These are phyloP conservation scores for Protodeltote pygarga DNA, from an alignment of 2,888 invertebrate genomes.

Conservation along the genomic window DNA sequence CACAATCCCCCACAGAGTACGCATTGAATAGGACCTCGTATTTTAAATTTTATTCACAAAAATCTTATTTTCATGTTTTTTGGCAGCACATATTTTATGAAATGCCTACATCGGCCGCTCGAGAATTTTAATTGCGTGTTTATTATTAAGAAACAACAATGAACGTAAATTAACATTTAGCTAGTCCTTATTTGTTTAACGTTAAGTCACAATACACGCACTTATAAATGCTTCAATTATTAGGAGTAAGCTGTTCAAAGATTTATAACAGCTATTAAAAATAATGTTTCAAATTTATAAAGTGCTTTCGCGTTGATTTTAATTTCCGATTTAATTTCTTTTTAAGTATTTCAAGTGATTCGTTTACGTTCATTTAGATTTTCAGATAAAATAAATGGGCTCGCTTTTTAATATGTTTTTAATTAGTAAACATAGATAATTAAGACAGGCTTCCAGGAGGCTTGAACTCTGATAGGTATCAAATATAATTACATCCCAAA, in stretches of 20 bases:
- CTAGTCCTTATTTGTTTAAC: slow-evolving; percentile 32
- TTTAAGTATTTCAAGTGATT: not conserved
- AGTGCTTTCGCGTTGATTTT: not conserved
- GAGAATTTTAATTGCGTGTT: slow-evolving; percentile 47
- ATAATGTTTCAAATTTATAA: slow-evolving; percentile 2
- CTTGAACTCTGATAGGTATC: no score
- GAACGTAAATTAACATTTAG: slow-evolving; percentile 39
- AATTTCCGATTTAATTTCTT: not conserved
- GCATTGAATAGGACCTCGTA: slow-evolving; percentile 41
- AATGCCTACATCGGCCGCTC: slow-evolving; percentile 31
- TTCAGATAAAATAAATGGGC: slow-evolving; percentile 13
- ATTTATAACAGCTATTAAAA: slow-evolving; percentile 17
- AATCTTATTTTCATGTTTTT: slow-evolving; percentile 42
- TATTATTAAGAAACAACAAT: slow-evolving; percentile 44
- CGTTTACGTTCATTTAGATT: no score
- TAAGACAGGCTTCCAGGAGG: no score
- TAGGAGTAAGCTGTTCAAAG: slow-evolving; percentile 6
- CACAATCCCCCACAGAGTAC: slow-evolving; percentile 28
- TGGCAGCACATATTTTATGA: slow-evolving; percentile 35
- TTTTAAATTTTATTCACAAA: slow-evolving; percentile 44
- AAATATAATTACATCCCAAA: no score
- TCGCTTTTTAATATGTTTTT: no score
- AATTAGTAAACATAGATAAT: no score
- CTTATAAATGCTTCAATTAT: slow-evolving; percentile 10
- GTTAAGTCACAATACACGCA: slow-evolving; percentile 23